These are phyloP conservation scores for Pachyrhynchus sulphureomaculatus DNA, from an alignment of 1,140 invertebrate genomes.

Conservation along the genomic window DNA sequence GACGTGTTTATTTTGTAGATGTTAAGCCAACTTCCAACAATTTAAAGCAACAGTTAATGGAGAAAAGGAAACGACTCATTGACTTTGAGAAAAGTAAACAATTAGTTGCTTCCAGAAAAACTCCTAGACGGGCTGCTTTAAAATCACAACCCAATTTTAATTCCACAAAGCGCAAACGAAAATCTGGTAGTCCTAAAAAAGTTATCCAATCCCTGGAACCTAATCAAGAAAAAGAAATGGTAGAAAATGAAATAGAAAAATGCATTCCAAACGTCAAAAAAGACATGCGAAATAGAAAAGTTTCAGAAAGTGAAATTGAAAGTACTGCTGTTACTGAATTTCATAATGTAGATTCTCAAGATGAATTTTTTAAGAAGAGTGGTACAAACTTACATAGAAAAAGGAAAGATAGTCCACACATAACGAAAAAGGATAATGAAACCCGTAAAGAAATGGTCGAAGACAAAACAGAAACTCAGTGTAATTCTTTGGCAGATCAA, in stretches of 20 bases:
- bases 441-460: neutral
- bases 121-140: neutral
- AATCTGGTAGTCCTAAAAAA: neutral
- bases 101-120: neutral
- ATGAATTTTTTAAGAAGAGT: slow-evolving; percentile 24
- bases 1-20: neutral
- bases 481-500: neutral
- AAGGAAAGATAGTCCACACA: neutral
- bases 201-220: too few relatives aligned
- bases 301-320: too few relatives aligned
- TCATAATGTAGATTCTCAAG: slow-evolving; percentile 14
- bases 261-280: too few relatives aligned
- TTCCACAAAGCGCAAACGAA: neutral
- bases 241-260: too few relatives aligned
- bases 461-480: neutral
- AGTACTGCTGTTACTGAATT: neutral
- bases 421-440: neutral
- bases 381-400: slow-evolving; percentile 25
- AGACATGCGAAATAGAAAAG: neutral
- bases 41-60: slow-evolving; percentile 9
- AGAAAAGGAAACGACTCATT: slow-evolving; percentile 21
- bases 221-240: too few relatives aligned
- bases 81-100: slow-evolving; percentile 21
- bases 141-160: neutral
- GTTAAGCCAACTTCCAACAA: neutral